phyloP scores from a whole-genome alignment of 2,888 invertebrate species.

The Hirtodrosophila duncani region DNA sequence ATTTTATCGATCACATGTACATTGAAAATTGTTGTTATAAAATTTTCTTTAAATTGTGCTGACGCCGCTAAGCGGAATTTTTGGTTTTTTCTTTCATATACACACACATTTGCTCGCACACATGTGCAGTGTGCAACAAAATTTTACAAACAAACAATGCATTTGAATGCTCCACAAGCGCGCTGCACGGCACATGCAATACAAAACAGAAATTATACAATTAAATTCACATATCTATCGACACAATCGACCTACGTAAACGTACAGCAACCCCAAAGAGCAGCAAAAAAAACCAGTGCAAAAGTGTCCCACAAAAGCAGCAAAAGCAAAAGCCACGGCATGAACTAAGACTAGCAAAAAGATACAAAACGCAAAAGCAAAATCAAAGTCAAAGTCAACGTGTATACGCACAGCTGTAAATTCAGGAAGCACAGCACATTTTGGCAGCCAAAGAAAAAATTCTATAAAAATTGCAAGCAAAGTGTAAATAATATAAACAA shows the following conservation, averaged over 20 bases:
- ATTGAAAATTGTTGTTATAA: background rate
- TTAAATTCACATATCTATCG: conserved; percentile 44
- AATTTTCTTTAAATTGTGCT: conserved; percentile 7
- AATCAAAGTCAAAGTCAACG: background rate
- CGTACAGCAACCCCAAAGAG: conserved; percentile 65
- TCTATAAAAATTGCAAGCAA: conserved; percentile 38
- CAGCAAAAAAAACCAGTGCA: conserved; percentile 6
- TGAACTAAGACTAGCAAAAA: no score
- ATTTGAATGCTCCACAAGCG: conserved; percentile 49
- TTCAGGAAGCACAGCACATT: background rate
- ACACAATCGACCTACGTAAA: conserved; percentile 11
- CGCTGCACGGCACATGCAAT: no score
- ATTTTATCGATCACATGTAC: conserved; percentile 25
- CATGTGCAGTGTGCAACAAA: no score
- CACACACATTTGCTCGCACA: no score
- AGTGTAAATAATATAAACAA: conserved; percentile 11
- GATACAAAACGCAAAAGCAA: conserved; percentile 8
- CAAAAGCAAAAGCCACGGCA: conserved; percentile 11
- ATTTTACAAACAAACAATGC: conserved; percentile 33
- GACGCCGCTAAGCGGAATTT: conserved; percentile 26
- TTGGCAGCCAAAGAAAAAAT: no score
- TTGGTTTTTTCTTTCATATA: no score
- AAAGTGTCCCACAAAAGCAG: conserved; percentile 19
- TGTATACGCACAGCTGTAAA: background rate
- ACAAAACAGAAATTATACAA: conserved; percentile 53